Evolutionary conservation across 2,797 vertebrate genomes (phyloP).

Genomic region (Eidolon dupreanum): DNA sequence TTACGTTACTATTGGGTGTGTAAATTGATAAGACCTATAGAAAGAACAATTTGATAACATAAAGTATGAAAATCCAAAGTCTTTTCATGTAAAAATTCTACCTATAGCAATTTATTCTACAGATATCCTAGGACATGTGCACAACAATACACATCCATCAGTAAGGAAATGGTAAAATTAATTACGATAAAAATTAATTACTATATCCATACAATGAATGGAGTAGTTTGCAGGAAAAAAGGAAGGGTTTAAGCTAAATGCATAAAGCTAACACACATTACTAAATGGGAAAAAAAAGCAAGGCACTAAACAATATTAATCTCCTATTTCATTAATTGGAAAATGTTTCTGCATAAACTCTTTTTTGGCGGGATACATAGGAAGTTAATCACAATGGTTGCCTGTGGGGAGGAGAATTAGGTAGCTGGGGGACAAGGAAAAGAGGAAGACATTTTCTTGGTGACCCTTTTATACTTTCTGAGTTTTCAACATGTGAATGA

Average conservation of each 20-base stretch:
- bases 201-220: not conserved
- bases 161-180: not conserved
- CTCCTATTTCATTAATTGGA: not conserved
- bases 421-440: not conserved
- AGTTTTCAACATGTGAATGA: not conserved
- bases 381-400: constrained; percentile 17
- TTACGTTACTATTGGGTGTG: not conserved
- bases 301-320: not conserved
- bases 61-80: not conserved
- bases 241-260: not conserved
- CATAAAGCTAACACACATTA: not conserved
- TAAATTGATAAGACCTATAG: not conserved
- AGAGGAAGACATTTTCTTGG: not conserved
- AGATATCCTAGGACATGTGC: not conserved
- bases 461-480: not conserved
- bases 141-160: not conserved
- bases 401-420: not conserved
- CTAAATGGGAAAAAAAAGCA: not conserved
- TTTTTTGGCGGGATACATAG: not conserved
- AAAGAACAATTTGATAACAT: not conserved
- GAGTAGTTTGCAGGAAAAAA: not conserved
- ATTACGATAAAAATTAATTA: not conserved
- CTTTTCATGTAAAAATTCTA: not conserved
- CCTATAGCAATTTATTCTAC: constrained; percentile 11
- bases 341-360: not conserved